A percentile compares a stretch with the other conserved stretches of the same genome.
phyloP scores from a whole-genome alignment of 2,113 vertebrate genomes.

The Octodon degus region DNA sequence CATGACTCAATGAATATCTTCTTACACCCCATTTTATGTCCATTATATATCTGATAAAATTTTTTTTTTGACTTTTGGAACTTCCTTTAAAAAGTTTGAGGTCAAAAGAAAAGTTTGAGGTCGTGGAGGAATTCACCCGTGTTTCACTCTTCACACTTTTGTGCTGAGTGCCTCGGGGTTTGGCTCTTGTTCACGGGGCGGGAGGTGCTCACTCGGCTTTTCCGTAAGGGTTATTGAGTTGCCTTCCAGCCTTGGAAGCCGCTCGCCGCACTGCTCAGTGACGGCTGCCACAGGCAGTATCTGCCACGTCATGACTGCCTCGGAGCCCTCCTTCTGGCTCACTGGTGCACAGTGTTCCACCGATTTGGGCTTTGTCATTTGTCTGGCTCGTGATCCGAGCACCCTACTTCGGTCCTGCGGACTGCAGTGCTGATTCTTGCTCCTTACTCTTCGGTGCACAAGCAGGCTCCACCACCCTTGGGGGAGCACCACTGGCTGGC shows the following conservation, averaged over 20 bases:
- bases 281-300: background rate
- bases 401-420: background rate
- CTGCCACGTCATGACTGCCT: background rate
- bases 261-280: background rate
- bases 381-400: background rate
- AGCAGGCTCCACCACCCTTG: too few species aligned
- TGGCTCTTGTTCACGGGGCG: background rate
- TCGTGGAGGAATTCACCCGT: background rate
- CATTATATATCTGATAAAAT: background rate
- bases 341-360: background rate
- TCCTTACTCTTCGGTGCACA: background rate
- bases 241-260: background rate
- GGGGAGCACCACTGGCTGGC: background rate
- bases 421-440: background rate
- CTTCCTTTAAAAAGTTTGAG: background rate
- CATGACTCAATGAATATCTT: background rate
- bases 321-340: background rate
- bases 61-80: background rate
- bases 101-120: background rate
- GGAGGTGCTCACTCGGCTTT: background rate
- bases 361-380: background rate
- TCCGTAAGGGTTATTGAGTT: background rate
- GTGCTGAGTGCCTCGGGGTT: background rate
- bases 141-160: background rate
- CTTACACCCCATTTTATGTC: background rate